Evolutionary conservation across 2,888 invertebrate species (phyloP).

Genomic region (Hyposoter didymator): DNA sequence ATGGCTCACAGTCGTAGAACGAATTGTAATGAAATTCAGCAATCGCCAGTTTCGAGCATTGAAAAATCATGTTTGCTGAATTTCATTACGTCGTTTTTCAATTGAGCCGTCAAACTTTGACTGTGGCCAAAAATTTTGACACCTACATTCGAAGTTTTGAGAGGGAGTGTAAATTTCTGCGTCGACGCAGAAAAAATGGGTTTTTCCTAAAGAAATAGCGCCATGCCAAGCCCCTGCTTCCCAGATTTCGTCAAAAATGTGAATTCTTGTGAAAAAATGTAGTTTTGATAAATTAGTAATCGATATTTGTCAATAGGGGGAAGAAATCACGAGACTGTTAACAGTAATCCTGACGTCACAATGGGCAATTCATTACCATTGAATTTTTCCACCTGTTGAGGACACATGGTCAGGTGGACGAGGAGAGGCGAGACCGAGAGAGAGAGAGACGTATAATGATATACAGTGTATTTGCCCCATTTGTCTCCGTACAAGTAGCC

Average conservation of each 20-base stretch:
- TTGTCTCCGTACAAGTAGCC: slow-evolving; percentile 73
- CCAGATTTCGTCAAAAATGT: not conserved
- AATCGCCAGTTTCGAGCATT: too few relatives aligned
- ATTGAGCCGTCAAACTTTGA: too few relatives aligned
- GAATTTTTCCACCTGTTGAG: slow-evolving; percentile 13
- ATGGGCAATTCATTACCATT: slow-evolving; percentile 73
- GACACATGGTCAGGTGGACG: not conserved
- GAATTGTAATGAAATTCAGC: too few relatives aligned
- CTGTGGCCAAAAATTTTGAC: too few relatives aligned
- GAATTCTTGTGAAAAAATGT: not conserved
- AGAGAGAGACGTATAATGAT: slow-evolving; percentile 61
- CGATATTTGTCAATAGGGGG: slow-evolving; percentile 4
- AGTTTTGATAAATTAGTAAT: not conserved
- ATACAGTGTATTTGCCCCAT: slow-evolving; percentile 70
- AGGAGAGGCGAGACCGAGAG: not conserved
- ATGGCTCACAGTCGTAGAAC: too few relatives aligned
- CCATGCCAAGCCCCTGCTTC: not conserved
- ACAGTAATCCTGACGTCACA: slow-evolving; percentile 69
- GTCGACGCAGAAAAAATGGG: too few relatives aligned
- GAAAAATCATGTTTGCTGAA: too few relatives aligned
- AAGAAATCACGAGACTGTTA: not conserved
- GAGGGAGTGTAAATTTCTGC: too few relatives aligned
- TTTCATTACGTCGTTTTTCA: too few relatives aligned
- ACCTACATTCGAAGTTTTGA: too few relatives aligned
- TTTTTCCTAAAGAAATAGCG: not conserved